These are phyloP conservation scores for Sphecodes monilicornis DNA, from an alignment of 2,888 invertebrate genomes.

Conservation along the genomic window DNA sequence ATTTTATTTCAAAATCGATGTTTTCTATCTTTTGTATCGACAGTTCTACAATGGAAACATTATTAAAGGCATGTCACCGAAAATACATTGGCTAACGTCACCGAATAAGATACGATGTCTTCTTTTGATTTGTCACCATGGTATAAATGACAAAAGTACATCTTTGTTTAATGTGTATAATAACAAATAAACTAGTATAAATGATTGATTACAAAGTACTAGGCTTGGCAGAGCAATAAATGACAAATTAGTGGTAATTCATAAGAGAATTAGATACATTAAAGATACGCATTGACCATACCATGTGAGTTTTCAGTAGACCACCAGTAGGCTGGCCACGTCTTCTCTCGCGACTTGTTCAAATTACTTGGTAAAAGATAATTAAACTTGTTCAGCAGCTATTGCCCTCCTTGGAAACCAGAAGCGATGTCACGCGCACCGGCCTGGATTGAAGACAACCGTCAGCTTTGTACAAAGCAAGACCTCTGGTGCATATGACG, in stretches of 20 bases:
- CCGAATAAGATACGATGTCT: conserved; percentile 5
- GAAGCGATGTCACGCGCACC: conserved; percentile 71
- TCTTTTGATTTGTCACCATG: conserved; percentile 31
- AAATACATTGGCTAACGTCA: conserved; percentile 21
- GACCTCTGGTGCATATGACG: conserved; percentile 76
- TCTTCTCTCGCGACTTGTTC: conserved; percentile 76
- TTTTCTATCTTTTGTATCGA: conserved; percentile 32
- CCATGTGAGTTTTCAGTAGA: conserved; percentile 83
- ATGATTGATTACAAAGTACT: conserved; percentile 42
- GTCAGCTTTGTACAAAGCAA: conserved; percentile 80
- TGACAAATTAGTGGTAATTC: conserved; percentile 75
- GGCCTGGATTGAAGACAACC: conserved; percentile 76
- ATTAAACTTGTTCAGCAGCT: conserved; percentile 84
- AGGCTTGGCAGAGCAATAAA: conserved; percentile 76
- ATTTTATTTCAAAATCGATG: conserved; percentile 37
- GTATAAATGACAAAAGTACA: conserved; percentile 46
- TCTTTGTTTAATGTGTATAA: conserved; percentile 49
- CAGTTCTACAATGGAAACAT: conserved; percentile 41
- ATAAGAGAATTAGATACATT: conserved; percentile 65
- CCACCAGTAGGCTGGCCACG: conserved; percentile 82
- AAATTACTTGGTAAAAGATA: conserved; percentile 81
- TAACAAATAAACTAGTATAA: conserved; percentile 23
- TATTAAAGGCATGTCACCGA: conserved; percentile 30
- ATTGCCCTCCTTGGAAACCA: conserved; percentile 77
- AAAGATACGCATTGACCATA: conserved; percentile 81